Percentiles rank a stretch among this genome's conserved stretches.
Conservation (phyloP, 2,797 vertebrate genomes). For the Epinephelus awoara region DNA sequence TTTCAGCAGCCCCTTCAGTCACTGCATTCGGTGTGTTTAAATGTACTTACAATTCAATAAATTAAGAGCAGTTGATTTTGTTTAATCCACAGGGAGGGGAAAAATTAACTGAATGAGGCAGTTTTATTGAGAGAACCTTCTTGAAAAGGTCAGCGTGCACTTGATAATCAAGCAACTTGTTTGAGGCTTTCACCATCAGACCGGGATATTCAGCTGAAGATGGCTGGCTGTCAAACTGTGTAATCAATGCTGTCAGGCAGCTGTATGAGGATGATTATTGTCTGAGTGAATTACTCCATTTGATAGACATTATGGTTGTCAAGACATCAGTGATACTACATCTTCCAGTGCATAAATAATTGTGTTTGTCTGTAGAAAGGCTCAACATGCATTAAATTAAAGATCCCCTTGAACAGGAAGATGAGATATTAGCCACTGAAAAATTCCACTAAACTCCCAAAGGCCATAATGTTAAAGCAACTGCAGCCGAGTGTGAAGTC, state of each 20-base stretch:
- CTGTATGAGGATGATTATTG: conserved; percentile 43
- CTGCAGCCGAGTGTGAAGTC: neutral
- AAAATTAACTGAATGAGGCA: conserved; percentile 23
- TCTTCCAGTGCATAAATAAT: conserved; percentile 30
- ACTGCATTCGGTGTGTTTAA: neutral
- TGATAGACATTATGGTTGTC: conserved; percentile 44
- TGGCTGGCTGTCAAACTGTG: conserved; percentile 25
- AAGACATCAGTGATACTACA: conserved; percentile 1
- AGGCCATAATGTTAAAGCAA: conserved; percentile 9
- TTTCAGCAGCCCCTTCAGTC: no score
- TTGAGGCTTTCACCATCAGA: conserved; percentile 33
- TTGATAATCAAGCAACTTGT: conserved; percentile 59
- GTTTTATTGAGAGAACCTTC: conserved; percentile 36
- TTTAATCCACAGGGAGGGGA: conserved; percentile 22
- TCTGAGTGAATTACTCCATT: conserved; percentile 38
- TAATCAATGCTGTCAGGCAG: conserved; percentile 38
- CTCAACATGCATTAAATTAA: neutral
- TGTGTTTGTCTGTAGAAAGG: conserved; percentile 24
- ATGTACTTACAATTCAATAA: conserved; percentile 40
- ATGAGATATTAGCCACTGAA: conserved; percentile 1
- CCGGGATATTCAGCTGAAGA: conserved; percentile 16
- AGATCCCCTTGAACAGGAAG: neutral
- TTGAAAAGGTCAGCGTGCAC: conserved; percentile 56
- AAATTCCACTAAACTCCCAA: conserved; percentile 12
- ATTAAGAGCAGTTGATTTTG: conserved; percentile 32